Evolutionary conservation across 2,797 vertebrate genomes (phyloP), one percentile per base, ranked within the genome.

Genomic region (Sciurus vulgaris): DNA sequence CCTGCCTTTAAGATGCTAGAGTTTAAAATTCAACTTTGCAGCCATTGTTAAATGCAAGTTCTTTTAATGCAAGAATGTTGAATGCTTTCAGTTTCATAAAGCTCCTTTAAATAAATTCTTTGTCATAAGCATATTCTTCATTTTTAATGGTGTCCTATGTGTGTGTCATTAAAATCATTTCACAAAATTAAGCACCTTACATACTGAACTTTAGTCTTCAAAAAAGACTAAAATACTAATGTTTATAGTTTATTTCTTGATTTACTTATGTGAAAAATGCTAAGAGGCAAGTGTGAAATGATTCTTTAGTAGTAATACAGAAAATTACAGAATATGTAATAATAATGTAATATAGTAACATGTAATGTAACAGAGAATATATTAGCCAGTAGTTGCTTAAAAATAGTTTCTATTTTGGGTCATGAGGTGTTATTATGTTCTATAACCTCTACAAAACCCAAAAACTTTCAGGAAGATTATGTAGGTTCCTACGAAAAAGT

Each of bases 21-120:
- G 10, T 90, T 9, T 65, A 35, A 73, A 61, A 54, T 74, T 88
- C n/a, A 63, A 90, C 74, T 93, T 44, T 24, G 5, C 49, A 88
- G 30, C 1, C 33, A 49, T 73, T 83, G 26, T 69, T 78, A 84
- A 95, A 88, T 33, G 56, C 35, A 85, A 88, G 92, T 38, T 69
- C 22, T 81, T 67, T 72, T 26, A 85, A 22, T 74, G n/a, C 9
- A 41, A 26, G 38, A 44, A 30, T 88, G 35, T 14, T 49, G 28
- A 91, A 76, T 93, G 47, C 77, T 96, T 93, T 92, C 65, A 69
- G 18, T 89, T 94, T 44, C 41, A 81, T 56, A 86, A 82, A 93
- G 10, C 51, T 86, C 72, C 76, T 56, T 90, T 81, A n/a, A 70
- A 61, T 1, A 81, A 93, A 85, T 51, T 30, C 38, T 95, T 91